Conservation (phyloP, 2,797 vertebrate genomes). For the Rhodeus uyekii region DNA sequence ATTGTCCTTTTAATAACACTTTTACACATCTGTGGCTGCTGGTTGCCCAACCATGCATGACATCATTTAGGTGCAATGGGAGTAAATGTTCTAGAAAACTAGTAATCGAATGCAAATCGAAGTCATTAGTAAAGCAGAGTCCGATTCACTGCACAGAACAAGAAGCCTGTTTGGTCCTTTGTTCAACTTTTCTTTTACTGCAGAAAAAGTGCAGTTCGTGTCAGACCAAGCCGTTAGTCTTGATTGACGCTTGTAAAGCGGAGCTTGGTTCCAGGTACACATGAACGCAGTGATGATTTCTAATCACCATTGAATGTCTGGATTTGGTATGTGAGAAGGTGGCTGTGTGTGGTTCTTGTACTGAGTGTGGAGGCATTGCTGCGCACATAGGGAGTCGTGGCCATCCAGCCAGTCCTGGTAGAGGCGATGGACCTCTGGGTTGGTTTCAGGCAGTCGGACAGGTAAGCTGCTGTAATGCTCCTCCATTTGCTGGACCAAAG, state of each 20-base stretch:
- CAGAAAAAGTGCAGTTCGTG: constrained; percentile 1
- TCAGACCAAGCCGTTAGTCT: constrained; percentile 1
- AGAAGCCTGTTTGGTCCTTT: not conserved
- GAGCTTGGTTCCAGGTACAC: not conserved
- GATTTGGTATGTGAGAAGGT: constrained; percentile 61
- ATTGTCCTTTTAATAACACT: constrained; percentile 8
- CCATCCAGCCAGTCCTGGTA: constrained; percentile 93
- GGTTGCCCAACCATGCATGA: constrained; percentile 4
- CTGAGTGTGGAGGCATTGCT: constrained; percentile 81
- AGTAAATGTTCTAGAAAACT: constrained; percentile 3
- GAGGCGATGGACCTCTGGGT: constrained; percentile 77
- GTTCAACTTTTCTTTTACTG: not conserved
- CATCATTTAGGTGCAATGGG: constrained; percentile 18
- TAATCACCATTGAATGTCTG: constrained; percentile 79
- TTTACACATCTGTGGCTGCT: not conserved
- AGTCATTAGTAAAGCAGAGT: constrained; percentile 2
- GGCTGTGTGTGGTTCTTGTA: constrained; percentile 66
- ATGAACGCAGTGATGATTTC: constrained; percentile 5
- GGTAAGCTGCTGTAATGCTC: constrained; percentile 85
- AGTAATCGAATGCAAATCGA: not conserved
- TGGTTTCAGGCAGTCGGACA: constrained; percentile 81
- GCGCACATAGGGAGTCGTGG: constrained; percentile 76
- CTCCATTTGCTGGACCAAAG: constrained; percentile 88
- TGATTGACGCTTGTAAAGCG: not conserved
- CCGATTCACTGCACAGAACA: not conserved